A percentile compares a stretch with the other conserved stretches of the same genome.
These are phyloP conservation scores for Ericerus pela DNA, from an alignment of 1,140 invertebrate genomes.

Conservation along the genomic window DNA sequence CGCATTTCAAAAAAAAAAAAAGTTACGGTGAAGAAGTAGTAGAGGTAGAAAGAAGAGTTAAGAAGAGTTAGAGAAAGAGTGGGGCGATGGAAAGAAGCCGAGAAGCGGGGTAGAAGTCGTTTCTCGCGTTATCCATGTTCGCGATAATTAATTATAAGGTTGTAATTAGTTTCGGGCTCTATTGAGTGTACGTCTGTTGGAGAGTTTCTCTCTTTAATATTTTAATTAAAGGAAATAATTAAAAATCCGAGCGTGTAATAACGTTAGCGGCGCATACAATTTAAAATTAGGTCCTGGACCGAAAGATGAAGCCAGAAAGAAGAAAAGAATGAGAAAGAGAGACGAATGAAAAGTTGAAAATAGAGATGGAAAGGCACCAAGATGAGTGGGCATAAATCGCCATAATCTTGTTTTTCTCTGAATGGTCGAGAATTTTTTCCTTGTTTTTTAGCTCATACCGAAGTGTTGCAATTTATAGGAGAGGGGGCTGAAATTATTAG, in stretches of 20 bases:
- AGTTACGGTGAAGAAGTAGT: too few species aligned
- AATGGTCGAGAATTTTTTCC: not conserved
- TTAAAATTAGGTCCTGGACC: conserved; percentile 5
- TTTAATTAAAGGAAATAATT: conserved; percentile 12
- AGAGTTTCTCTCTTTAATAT: conserved; percentile 12
- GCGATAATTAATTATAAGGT: conserved; percentile 12
- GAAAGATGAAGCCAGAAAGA: not conserved
- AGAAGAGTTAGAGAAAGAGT: too few species aligned
- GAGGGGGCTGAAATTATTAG: too few species aligned
- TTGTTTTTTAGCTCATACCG: not conserved
- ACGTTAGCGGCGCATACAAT: conserved; percentile 10
- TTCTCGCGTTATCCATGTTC: conserved; percentile 9
- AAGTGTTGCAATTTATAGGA: too few species aligned
- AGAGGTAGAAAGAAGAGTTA: not conserved
- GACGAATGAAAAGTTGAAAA: too few species aligned
- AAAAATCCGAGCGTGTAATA: conserved; percentile 12
- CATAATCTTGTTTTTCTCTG: not conserved
- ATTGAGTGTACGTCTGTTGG: conserved; percentile 9
- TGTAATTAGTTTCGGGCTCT: conserved; percentile 11
- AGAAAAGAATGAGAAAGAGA: too few species aligned
- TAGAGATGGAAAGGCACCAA: too few species aligned
- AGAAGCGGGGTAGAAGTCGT: too few species aligned
- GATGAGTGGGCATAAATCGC: conserved; percentile 1
- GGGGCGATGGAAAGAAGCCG: too few species aligned
- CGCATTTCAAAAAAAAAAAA: too few species aligned